Base-by-base conservation (phyloP, 2,113 vertebrate species). In the Phylloscopus trochiloides region DNA sequence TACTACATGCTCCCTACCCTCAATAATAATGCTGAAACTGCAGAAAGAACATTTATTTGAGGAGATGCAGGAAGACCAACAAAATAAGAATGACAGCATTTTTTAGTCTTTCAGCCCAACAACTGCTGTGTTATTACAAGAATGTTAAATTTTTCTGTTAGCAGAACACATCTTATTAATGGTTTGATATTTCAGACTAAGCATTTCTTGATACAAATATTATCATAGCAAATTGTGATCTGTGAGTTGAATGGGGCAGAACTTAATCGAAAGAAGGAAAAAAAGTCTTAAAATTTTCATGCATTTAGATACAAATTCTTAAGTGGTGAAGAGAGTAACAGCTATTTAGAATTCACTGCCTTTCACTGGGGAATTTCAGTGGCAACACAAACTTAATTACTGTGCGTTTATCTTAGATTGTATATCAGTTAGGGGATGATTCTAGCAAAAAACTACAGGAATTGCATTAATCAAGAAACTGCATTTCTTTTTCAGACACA, bases 401-500 rank as follows among this genome's bases (percentile, higher is more conserved):
- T 87, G 15, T 90, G 17, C 83, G 3, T 45, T 62, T 88, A 11
- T 79, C 31, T 59, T 52, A 28, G 40, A 26, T 9, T 21, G 0
- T 57, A 0, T 73, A 43, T 77, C 29, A 70, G 0, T 31, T 74
- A 20, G 20, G 25, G 7, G 8, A 3, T 61, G 19, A 61, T 36
- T 75, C 22, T 86, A 2, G 9, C 12, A 38, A 55, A 79, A 42
- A 9, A 7, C 16, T 19, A 3, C 12, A 68, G 24, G 38, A 91
- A 25, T 22, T 84, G 26, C 21, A n/a, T 89, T 84, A 54, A 88
- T 81, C 10, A 34, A 54, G 43, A 47, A 90, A 50, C 18, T 43
- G 8, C 4, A n/a, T 88, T 95, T 97, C 19, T 94, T 36, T 96
- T 83, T 95, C 80, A 94, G 59, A 92, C 42, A 20, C 40, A 95